Percentiles rank a stretch among this genome's conserved stretches.
These are phyloP conservation scores for Caenorhabditis sinica DNA, from an alignment of 2,888 invertebrate species.

Conservation along the genomic window DNA sequence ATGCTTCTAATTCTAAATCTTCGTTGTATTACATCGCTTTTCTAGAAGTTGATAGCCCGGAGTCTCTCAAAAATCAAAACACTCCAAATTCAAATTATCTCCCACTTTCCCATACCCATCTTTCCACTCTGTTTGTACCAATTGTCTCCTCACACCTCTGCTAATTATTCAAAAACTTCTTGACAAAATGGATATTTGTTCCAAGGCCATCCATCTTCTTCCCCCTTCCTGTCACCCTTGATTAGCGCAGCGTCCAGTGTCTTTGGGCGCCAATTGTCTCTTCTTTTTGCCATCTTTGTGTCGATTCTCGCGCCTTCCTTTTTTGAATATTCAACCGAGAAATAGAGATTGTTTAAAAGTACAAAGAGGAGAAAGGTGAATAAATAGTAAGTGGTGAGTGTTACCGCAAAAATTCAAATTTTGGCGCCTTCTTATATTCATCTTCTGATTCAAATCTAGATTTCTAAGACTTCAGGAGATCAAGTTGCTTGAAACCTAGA, in stretches of 20 bases:
- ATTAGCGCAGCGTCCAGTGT: slow-evolving; percentile 38
- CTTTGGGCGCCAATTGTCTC: slow-evolving; percentile 37
- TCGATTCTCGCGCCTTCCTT: slow-evolving; percentile 27
- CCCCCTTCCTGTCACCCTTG: slow-evolving; percentile 40
- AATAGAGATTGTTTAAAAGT: neutral
- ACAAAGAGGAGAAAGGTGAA: neutral
- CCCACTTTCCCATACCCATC: neutral
- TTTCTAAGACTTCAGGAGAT: no score
- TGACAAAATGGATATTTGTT: slow-evolving; percentile 13
- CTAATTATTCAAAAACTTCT: slow-evolving; percentile 42
- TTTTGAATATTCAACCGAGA: neutral
- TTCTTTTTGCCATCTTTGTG: slow-evolving; percentile 11
- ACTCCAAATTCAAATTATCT: neutral
- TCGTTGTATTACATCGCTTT: no score
- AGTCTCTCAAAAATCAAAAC: neutral
- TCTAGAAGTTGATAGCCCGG: no score
- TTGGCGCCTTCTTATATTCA: no score
- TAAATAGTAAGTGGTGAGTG: neutral
- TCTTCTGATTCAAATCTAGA: no score
- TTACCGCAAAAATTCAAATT: neutral
- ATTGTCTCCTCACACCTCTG: neutral
- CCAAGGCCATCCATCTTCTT: slow-evolving; percentile 47
- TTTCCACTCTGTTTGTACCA: neutral
- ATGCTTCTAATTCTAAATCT: no score
- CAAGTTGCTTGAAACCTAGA: no score